phyloP scores from a whole-genome alignment of 2,113 vertebrate species.

The Corapipo altera region DNA sequence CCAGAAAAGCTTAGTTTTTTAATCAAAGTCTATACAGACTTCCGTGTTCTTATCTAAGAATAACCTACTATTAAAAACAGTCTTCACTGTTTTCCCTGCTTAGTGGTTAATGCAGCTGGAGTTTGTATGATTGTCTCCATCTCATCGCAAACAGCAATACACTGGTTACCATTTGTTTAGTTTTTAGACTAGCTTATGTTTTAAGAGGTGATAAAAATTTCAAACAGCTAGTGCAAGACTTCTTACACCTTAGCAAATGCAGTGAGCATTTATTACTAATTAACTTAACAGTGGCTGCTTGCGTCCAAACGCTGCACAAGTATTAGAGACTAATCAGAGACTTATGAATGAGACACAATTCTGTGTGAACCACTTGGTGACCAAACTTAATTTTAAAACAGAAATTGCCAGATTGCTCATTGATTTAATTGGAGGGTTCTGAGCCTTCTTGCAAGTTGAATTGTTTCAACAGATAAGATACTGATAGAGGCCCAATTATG shows the following conservation, averaged over 20 bases:
- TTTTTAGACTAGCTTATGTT: not conserved
- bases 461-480: not conserved
- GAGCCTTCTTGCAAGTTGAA: not conserved
- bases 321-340: not conserved
- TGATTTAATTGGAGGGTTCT: not conserved
- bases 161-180: not conserved
- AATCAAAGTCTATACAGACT: not conserved
- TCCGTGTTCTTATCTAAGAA: not conserved
- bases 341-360: not conserved
- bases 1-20: not conserved
- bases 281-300: not conserved
- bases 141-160: not conserved
- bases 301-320: not conserved
- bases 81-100: not conserved
- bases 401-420: not conserved
- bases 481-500: not conserved
- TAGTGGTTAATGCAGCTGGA: not conserved
- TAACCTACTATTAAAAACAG: not conserved
- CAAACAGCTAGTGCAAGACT: not conserved
- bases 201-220: constrained; percentile 27
- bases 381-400: not conserved
- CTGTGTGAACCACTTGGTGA: not conserved
- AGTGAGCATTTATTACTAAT: not conserved
- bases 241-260: not conserved
- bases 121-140: not conserved